These are phyloP conservation scores for Elysia crispata DNA, from an alignment of 2,888 invertebrate species.

Conservation along the genomic window DNA sequence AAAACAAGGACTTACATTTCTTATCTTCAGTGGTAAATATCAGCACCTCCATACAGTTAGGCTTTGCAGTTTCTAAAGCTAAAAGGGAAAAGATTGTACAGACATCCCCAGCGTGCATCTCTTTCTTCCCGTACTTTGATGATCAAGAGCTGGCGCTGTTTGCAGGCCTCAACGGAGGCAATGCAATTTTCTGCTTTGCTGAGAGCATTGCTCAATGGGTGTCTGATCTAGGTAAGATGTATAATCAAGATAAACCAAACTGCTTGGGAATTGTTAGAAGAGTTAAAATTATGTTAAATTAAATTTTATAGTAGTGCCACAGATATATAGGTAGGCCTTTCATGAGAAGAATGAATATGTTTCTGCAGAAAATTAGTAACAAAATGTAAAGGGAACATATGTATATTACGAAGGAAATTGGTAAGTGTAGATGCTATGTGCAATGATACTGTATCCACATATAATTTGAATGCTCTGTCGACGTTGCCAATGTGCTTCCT, in stretches of 20 bases:
- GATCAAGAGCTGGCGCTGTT: constrained; percentile 86
- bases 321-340: too few relatives aligned
- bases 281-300: too few relatives aligned
- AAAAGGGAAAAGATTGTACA: constrained; percentile 48
- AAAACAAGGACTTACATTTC: too few relatives aligned
- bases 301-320: too few relatives aligned
- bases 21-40: constrained; percentile 85
- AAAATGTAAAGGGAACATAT: too few relatives aligned
- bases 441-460: neutral
- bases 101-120: constrained; percentile 79
- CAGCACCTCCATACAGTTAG: constrained; percentile 90
- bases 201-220: constrained; percentile 88
- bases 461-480: neutral
- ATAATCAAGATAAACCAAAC: too few relatives aligned
- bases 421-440: neutral
- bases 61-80: constrained; percentile 79
- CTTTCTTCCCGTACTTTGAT: constrained; percentile 83
- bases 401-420: too few relatives aligned
- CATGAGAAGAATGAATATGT: too few relatives aligned
- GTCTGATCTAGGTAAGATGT: constrained; percentile 81
- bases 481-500: neutral
- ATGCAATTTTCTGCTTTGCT: constrained; percentile 88
- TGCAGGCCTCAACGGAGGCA: constrained; percentile 91
- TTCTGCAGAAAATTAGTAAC: too few relatives aligned
- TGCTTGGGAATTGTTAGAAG: too few relatives aligned